Percentiles rank a stretch among this genome's conserved stretches.
Evolutionary conservation across 2,113 vertebrate genomes (phyloP).

Genomic region (Speoplatyrhinus poulsoni): DNA sequence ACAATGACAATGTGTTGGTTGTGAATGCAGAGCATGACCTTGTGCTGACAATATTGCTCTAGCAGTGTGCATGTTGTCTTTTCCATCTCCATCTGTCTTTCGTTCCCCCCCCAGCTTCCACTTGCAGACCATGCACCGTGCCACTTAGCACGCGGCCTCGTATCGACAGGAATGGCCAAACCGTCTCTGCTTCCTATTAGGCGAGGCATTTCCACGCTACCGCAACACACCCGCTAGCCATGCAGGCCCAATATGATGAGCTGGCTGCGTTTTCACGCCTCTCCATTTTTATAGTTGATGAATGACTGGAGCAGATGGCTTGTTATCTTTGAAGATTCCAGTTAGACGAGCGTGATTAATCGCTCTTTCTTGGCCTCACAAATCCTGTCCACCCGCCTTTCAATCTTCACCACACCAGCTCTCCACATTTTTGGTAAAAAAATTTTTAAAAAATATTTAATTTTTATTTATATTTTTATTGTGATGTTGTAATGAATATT

Average conservation of each 20-base stretch:
- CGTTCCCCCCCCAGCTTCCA: constrained; percentile 6
- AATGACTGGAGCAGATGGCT: constrained; percentile 92
- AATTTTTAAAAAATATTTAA: too few relatives aligned
- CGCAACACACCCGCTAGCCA: constrained; percentile 84
- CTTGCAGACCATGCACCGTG: constrained; percentile 22
- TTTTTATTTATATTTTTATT: too few relatives aligned
- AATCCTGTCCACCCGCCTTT: constrained; percentile 23
- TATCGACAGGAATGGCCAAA: constrained; percentile 46
- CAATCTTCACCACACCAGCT: constrained; percentile 12
- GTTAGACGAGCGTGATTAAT: constrained; percentile 89
- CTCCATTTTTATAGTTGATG: constrained; percentile 87
- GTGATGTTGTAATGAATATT: too few relatives aligned
- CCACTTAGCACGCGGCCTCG: constrained; percentile 49
- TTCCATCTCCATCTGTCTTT: constrained; percentile 4
- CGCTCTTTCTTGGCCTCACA: constrained; percentile 77
- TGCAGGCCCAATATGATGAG: constrained; percentile 74
- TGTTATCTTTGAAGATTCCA: constrained; percentile 91
- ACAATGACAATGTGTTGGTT: too few relatives aligned
- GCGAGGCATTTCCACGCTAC: constrained; percentile 76
- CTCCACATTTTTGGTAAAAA: constrained; percentile 10
- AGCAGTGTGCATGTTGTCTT: constrained; percentile 8
- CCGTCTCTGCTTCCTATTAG: constrained; percentile 82
- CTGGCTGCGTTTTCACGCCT: constrained; percentile 83
- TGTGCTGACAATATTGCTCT: background rate
- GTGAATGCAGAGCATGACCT: too few relatives aligned